Percentiles rank a stretch among this genome's conserved stretches.
These are phyloP conservation scores for Aplodontia rufa DNA, from an alignment of 2,113 vertebrate genomes.

Conservation along the genomic window DNA sequence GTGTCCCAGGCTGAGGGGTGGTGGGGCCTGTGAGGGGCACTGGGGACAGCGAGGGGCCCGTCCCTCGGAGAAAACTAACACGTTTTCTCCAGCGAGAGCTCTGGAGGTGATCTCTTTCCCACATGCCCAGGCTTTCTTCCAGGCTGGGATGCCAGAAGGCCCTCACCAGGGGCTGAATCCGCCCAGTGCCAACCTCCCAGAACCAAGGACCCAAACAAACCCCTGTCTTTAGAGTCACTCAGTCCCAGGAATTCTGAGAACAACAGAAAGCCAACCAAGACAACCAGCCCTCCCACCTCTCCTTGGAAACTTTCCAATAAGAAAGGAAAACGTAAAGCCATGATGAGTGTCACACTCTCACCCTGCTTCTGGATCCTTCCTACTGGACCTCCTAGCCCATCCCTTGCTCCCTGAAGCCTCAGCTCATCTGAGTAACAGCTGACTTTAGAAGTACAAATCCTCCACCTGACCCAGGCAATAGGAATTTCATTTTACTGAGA, in stretches of 20 bases:
- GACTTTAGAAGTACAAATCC: not conserved
- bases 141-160: not conserved
- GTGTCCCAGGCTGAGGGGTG: too few species aligned
- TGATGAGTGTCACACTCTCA: rapidly evolving
- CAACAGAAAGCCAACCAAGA: not conserved
- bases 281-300: not conserved
- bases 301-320: not conserved
- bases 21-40: too few species aligned
- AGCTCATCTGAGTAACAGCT: not conserved
- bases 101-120: too few species aligned
- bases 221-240: not conserved
- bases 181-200: not conserved
- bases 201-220: not conserved
- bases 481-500: not conserved
- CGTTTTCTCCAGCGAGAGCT: too few species aligned
- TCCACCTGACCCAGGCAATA: not conserved
- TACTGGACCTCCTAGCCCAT: not conserved
- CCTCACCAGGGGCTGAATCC: not conserved
- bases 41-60: too few species aligned
- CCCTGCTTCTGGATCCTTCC: not conserved
- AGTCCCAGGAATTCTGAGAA: not conserved
- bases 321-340: not conserved
- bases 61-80: too few species aligned
- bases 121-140: too few species aligned
- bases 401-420: not conserved